Percentiles rank a stretch among this genome's conserved stretches.
phyloP scores from a whole-genome alignment of 2,888 invertebrate species.

The Pterostichus madidus region DNA sequence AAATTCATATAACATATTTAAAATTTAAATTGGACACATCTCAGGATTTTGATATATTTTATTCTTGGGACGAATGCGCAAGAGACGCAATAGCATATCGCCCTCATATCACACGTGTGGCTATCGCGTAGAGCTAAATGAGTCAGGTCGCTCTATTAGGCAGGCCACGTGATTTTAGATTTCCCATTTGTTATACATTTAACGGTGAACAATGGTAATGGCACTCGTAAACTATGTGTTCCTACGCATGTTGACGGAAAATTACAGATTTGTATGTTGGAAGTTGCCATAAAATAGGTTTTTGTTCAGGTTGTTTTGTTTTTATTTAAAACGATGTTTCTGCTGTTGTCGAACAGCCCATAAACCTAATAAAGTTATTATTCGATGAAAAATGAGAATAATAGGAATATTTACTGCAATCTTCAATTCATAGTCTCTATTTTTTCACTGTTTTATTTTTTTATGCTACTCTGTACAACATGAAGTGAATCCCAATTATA shows the following conservation, averaged over 20 bases:
- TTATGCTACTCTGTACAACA: too few species aligned
- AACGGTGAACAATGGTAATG: conserved; percentile 62
- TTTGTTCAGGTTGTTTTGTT: conserved; percentile 29
- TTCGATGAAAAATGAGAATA: too few species aligned
- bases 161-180: conserved; percentile 57
- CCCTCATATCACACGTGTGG: conserved; percentile 21
- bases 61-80: not conserved
- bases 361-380: too few species aligned
- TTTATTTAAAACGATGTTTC: conserved; percentile 8
- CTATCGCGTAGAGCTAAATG: conserved; percentile 46
- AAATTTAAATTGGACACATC: too few species aligned
- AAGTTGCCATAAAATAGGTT: conserved; percentile 6
- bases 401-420: too few species aligned
- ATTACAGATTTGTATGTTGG: conserved; percentile 37
- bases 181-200: conserved; percentile 62
- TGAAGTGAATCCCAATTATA: too few species aligned
- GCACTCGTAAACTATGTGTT: conserved; percentile 49
- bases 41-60: not conserved
- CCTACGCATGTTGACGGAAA: conserved; percentile 49
- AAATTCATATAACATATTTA: too few species aligned
- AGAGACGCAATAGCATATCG: conserved; percentile 8
- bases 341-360: not conserved
- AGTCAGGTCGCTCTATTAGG: conserved; percentile 59
- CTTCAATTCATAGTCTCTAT: too few species aligned
- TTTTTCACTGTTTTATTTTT: too few species aligned